These are phyloP conservation scores for Rhinoptilus africanus DNA, from an alignment of 2,113 vertebrate species.

Conservation along the genomic window DNA sequence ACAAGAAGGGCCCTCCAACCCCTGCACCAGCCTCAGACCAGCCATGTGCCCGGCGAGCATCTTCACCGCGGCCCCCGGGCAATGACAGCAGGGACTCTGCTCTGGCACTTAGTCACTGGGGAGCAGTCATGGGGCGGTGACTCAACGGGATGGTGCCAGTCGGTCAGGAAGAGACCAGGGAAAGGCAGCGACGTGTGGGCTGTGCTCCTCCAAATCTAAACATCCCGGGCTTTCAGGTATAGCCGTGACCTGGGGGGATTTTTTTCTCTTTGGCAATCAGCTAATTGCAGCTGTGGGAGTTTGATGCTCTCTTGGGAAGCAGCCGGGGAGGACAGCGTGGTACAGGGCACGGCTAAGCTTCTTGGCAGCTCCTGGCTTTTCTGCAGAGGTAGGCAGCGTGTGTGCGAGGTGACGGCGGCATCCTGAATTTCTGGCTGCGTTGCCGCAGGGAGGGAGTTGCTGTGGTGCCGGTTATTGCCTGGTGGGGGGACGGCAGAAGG, in stretches of 20 bases:
- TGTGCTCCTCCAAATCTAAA: neutral
- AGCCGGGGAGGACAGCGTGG: accelerated
- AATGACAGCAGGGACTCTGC: neutral
- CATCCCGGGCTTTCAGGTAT: neutral
- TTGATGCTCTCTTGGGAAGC: neutral
- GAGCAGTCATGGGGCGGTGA: neutral
- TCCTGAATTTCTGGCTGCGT: neutral
- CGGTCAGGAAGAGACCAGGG: accelerated
- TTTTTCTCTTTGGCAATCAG: neutral
- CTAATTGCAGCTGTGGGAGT: neutral
- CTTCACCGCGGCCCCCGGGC: neutral
- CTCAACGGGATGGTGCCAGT: neutral
- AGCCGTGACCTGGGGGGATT: accelerated
- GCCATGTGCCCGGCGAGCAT: accelerated
- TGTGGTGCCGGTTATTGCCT: neutral
- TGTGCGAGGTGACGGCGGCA: accelerated
- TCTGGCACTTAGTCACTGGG: neutral
- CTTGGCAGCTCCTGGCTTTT: accelerated
- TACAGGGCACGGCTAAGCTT: neutral
- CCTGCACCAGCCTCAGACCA: neutral
- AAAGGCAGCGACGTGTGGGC: accelerated
- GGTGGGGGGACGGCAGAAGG: neutral
- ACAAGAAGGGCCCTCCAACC: neutral
- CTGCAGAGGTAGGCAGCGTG: accelerated
- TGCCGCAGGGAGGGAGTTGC: neutral